phyloP scores from a whole-genome alignment of 2,113 vertebrate species.

The Rhinichthys klamathensis region DNA sequence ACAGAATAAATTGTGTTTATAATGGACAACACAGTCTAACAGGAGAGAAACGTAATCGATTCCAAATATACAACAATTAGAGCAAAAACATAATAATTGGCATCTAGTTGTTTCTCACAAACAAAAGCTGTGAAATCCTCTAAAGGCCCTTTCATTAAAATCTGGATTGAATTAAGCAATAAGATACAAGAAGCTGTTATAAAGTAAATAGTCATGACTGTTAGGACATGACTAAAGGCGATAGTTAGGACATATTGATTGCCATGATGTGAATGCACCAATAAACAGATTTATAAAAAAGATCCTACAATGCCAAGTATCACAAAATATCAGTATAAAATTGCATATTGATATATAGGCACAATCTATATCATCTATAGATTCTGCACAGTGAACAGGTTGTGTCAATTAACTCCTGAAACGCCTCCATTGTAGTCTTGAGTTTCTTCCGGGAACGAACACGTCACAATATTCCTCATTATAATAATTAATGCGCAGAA shows the following conservation, averaged over 20 bases:
- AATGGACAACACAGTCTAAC: not conserved
- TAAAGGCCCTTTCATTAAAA: slow-evolving; percentile 10
- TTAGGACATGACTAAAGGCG: not conserved
- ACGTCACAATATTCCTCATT: no score
- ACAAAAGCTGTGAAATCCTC: slow-evolving; percentile 17
- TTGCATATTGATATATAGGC: not conserved
- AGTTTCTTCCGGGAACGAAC: no score
- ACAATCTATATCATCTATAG: not conserved
- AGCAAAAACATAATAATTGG: not conserved
- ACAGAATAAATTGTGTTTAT: not conserved
- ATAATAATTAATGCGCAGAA: no score
- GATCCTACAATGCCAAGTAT: not conserved
- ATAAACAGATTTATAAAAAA: not conserved
- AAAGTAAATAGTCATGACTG: not conserved
- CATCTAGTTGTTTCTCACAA: not conserved
- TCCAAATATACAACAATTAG: not conserved
- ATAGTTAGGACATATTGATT: not conserved
- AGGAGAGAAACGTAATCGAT: not conserved
- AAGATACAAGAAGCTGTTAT: not conserved
- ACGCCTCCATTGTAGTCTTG: no score
- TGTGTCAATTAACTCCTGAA: not conserved
- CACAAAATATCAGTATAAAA: not conserved
- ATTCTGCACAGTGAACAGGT: not conserved
- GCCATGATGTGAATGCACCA: not conserved
- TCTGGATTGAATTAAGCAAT: slow-evolving; percentile 30